These are phyloP conservation scores for Epinotia demarniana DNA, from an alignment of 2,888 invertebrate genomes.

Conservation along the genomic window DNA sequence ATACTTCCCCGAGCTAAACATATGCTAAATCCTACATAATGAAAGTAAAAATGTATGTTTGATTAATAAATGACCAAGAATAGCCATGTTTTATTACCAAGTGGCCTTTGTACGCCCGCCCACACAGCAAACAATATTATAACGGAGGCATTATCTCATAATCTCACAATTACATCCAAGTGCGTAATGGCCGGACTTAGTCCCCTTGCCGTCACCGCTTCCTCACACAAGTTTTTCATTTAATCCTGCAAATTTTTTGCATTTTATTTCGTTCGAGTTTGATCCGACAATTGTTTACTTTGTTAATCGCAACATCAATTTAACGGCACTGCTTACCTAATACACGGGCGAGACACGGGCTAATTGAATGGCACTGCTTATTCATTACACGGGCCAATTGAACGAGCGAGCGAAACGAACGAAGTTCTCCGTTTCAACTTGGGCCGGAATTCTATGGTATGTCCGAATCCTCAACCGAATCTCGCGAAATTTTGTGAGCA, in stretches of 20 bases:
- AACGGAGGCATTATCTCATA: conserved; percentile 31
- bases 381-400: too few species aligned
- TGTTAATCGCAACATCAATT: too few species aligned
- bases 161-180: conserved; percentile 34
- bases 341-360: too few species aligned
- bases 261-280: too few species aligned
- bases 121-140: conserved; percentile 28
- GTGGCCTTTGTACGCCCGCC: conserved; percentile 19
- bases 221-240: conserved; percentile 7
- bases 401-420: too few species aligned
- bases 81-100: neutral
- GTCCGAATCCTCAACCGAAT: too few species aligned
- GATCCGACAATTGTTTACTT: neutral
- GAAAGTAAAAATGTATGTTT: conserved; percentile 5
- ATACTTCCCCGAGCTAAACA: neutral
- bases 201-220: neutral
- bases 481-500: too few species aligned
- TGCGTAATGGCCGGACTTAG: conserved; percentile 30
- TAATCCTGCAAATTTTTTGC: too few species aligned
- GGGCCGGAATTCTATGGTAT: too few species aligned
- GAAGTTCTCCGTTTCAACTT: too few species aligned
- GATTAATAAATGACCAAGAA: conserved; percentile 3
- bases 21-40: neutral
- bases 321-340: too few species aligned
- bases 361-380: too few species aligned